Base-by-base conservation (phyloP, 2,113 vertebrate genomes). In the Nothocercus julius region DNA sequence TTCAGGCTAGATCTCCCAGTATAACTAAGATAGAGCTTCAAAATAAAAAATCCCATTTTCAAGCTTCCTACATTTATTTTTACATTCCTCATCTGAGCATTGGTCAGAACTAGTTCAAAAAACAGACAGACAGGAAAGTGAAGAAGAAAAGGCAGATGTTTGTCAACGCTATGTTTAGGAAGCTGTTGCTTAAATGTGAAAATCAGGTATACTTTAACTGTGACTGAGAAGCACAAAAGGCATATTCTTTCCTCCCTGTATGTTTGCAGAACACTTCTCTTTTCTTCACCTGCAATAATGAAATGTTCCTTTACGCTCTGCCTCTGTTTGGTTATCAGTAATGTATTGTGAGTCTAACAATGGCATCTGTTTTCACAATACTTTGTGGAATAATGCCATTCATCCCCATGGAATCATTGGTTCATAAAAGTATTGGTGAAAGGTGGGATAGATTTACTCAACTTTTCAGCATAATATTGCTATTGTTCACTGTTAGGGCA, bases 381-480 rank as follows among this genome's bases (percentile, higher is more conserved):
- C 54, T 81, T 91, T 47, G 74, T 89, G 80, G 89, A 97, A 95
- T 88, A 96, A 93, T 95, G 64, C 89, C 89, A 96, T 96, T 91
- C 90, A 93, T 85, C 81, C 78, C 68, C 84, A 58, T 2, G 87
- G 87, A 91, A 90, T 94, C 91, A 69, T 83, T 91, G 87, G 70
- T 95, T 93, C 81, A 75, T 47, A 53, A 92, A 86, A 75, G 67
- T 92, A 82, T 79, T 90, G 85, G 90, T 94, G 92, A 96, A 97
- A 97, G 94, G 96, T 94, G 93, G 90, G 73, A 89, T 84, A 87
- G 91, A 96, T 97, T 96, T 97, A 83, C 93, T 96, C 87, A 95
- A 68, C 92, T 91, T 95, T 96, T 87, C 91, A 91, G 69, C 91
- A 97, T 95, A 96, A 91, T 96, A 92, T 95, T 95, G 66, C 77